Conservation (phyloP, 2,797 vertebrate genomes). For the Dendrocincla tyrannina region DNA sequence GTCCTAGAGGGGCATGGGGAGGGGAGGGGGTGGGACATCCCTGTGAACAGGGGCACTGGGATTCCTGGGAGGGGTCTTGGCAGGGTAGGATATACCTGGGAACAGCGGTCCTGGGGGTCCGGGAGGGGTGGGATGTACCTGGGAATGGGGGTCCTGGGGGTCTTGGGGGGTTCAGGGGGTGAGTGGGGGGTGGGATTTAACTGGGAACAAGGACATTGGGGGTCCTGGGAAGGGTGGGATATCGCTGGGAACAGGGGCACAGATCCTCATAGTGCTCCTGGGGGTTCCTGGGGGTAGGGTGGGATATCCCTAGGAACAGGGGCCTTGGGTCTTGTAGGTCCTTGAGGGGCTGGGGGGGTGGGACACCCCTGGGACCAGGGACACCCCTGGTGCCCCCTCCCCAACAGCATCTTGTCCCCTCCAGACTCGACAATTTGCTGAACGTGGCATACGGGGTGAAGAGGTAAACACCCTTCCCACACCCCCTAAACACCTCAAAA, state of each 20-base stretch:
- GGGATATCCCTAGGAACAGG: neutral
- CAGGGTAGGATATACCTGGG: neutral
- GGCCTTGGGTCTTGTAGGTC: no score
- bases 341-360: neutral
- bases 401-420: slow-evolving; percentile 76
- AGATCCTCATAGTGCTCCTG: no score
- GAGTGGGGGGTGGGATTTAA: neutral
- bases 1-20: no score
- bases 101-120: no score
- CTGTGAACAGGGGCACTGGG: neutral
- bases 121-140: no score
- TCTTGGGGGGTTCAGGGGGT: no score
- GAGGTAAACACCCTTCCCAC: slow-evolving; percentile 82
- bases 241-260: no score
- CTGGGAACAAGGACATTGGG: no score
- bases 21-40: neutral
- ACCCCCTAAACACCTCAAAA: neutral
- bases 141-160: no score
- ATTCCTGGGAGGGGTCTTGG: no score
- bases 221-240: no score
- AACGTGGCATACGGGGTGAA: slow-evolving; percentile 98
- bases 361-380: neutral
- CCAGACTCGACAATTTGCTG: slow-evolving; percentile 99
- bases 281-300: neutral
- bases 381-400: no score